phyloP scores from a whole-genome alignment of 2,113 vertebrate genomes.

The Seriola quinqueradiata region DNA sequence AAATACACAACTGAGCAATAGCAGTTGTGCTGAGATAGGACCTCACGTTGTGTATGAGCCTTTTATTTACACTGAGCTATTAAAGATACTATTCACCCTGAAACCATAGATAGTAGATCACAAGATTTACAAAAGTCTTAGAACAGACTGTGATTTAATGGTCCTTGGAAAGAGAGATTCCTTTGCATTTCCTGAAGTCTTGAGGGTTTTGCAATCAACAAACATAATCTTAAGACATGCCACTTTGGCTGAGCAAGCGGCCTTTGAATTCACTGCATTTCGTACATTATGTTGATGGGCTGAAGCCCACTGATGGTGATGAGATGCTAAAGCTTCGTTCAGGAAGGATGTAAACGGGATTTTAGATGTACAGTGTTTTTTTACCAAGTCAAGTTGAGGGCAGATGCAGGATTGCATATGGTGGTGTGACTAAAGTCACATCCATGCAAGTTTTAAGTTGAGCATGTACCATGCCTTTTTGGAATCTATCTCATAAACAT shows the following conservation, averaged over 20 bases:
- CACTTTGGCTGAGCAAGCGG: not conserved
- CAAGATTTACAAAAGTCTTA: slow-evolving; percentile 1
- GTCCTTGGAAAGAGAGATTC: not conserved
- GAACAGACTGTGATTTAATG: slow-evolving; percentile 4
- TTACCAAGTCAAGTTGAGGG: not conserved
- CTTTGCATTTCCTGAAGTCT: not conserved
- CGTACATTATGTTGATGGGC: not conserved
- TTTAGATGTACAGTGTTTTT: not conserved
- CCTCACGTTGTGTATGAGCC: slow-evolving; percentile 1
- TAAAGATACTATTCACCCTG: slow-evolving; percentile 17
- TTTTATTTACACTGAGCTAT: slow-evolving; percentile 29
- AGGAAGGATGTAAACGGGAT: not conserved
- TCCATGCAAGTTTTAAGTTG: too few relatives aligned
- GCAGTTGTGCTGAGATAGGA: not conserved
- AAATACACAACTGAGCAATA: slow-evolving; percentile 14
- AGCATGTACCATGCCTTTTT: not conserved
- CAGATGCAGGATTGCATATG: not conserved
- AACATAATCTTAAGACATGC: not conserved
- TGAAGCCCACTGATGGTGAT: not conserved
- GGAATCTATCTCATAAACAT: not conserved
- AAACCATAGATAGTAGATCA: slow-evolving; percentile 25
- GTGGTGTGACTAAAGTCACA: too few relatives aligned
- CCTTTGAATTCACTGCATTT: not conserved
- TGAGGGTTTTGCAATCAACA: not conserved
- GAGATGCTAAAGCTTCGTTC: not conserved